Percentiles rank a stretch among this genome's conserved stretches.
These are phyloP conservation scores for Archocentrus centrarchus DNA, from an alignment of 2,113 vertebrate species.

Conservation along the genomic window DNA sequence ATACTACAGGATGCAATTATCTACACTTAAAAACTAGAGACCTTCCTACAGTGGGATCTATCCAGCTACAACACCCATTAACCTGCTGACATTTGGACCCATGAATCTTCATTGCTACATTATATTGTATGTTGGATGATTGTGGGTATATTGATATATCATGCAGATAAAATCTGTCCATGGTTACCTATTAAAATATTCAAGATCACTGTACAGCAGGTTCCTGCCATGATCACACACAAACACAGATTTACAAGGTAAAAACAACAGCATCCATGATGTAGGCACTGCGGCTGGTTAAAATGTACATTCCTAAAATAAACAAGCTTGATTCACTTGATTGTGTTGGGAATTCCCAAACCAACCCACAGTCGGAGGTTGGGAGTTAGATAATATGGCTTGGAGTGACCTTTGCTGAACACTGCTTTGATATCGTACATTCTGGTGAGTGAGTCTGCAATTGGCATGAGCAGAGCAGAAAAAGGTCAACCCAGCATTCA, in stretches of 20 bases:
- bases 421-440: background rate
- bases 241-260: background rate
- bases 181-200: too few relatives aligned
- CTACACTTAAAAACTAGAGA: background rate
- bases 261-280: background rate
- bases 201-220: too few relatives aligned
- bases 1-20: background rate
- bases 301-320: background rate
- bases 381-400: background rate
- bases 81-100: background rate
- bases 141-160: background rate
- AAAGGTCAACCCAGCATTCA: constrained; percentile 12
- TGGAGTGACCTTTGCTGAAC: background rate
- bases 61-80: background rate
- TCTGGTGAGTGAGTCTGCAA: background rate
- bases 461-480: background rate
- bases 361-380: background rate
- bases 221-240: too few relatives aligned
- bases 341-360: background rate
- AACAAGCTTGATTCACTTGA: background rate
- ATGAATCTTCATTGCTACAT: background rate
- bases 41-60: background rate
- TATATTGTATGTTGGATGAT: background rate
- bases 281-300: background rate
- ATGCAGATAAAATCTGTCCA: background rate